Percentiles rank a stretch among this genome's conserved stretches.
Evolutionary conservation across 2,888 invertebrate genomes (phyloP).

Genomic region (Drosophila lutescens): DNA sequence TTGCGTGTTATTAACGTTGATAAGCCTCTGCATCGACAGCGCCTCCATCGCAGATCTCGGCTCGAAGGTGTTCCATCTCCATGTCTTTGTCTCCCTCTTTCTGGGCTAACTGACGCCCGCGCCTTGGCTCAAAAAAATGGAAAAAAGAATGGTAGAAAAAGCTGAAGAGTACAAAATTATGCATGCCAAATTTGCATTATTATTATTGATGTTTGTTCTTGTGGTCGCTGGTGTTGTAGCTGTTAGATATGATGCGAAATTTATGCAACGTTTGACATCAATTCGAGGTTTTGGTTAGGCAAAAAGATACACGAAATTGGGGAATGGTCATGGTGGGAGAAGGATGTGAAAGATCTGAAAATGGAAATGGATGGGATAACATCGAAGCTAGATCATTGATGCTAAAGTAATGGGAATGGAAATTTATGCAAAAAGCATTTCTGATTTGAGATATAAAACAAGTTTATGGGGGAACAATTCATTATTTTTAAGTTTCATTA

Average conservation of each 20-base stretch:
- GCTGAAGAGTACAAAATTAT: constrained; percentile 63
- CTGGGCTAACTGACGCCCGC: constrained; percentile 60
- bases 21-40: constrained; percentile 32
- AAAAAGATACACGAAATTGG: constrained; percentile 12
- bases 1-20: constrained; percentile 68
- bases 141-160: constrained; percentile 16
- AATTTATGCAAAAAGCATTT: constrained; percentile 3
- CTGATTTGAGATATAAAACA: neutral
- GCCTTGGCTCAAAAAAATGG: constrained; percentile 41
- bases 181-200: constrained; percentile 60
- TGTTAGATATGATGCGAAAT: constrained; percentile 63
- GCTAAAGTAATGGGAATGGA: constrained; percentile 1
- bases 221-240: constrained; percentile 27
- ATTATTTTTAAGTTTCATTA: too few relatives aligned
- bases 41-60: constrained; percentile 13
- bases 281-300: constrained; percentile 49
- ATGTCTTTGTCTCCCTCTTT: constrained; percentile 1
- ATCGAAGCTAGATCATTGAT: constrained; percentile 6
- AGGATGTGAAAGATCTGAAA: constrained; percentile 23
- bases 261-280: constrained; percentile 78
- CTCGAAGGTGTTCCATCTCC: neutral
- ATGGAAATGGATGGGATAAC: constrained; percentile 15
- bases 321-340: constrained; percentile 1
- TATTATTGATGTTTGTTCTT: constrained; percentile 37
- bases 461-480: too few relatives aligned